Evolutionary conservation across 2,797 vertebrate species (phyloP), one percentile per base, ranked within the genome.

Genomic region (Rhynchotus rufescens): DNA sequence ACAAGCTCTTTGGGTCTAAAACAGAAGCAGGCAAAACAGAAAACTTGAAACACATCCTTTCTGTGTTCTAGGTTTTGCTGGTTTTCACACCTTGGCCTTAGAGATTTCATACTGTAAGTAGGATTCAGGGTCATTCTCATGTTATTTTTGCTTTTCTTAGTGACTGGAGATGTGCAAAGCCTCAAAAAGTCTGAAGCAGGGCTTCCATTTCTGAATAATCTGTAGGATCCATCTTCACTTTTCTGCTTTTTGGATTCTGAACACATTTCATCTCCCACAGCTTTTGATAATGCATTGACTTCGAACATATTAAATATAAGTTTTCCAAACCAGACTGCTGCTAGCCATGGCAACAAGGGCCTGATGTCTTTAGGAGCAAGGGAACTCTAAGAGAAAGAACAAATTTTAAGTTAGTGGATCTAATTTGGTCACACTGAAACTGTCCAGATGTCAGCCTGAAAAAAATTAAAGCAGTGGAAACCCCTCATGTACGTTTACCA

Each of bases 381-480:
- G 22, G 8, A 76, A 4, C 21, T 34, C 19, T 44, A 23, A 89
- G 36, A 36, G 16, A 83, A 75, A 93, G 66, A 90, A 80, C 73
- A 90, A 69, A 92, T 89, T 13, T 57, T 75, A 34, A 60, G 56
- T 38, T 59, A 86, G n/a, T 66, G 47, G 56, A 54, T 64, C 56
- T 83, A 85, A 80, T 79, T 93, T 90, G 61, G 28, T 51, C 61
- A 45, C 54, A 47, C 36, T 77, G 54, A 93, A 89, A 74, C 59
- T 85, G 36, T 84, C 62, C 82, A 83, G 84, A 93, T 87, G 79
- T 34, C 80, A 87, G 44, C 12, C 69, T 42, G n/a, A 71, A 87
- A 83, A 82, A 91, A 94, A 78, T 68, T 30, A 60, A 89, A 72
- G 44, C 23, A 88, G 44, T 73, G 66, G 87, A 92, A 95, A 84